Conservation (phyloP, 2,797 vertebrate genomes). For the Enteromius trimaculatus region DNA sequence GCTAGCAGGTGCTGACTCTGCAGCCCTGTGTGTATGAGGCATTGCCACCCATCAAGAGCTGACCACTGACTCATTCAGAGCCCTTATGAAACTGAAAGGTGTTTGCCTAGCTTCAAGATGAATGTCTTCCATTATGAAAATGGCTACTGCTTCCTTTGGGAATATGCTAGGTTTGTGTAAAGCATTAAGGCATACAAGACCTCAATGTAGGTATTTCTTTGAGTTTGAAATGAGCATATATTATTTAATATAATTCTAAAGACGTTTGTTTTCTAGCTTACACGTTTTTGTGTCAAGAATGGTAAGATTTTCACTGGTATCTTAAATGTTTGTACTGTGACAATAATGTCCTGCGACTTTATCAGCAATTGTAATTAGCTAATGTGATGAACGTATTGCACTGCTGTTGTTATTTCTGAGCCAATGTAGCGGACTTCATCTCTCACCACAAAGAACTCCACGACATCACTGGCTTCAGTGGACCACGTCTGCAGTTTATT, state of each 20-base stretch:
- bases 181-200: slow-evolving; percentile 8
- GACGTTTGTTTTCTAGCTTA: too few species aligned
- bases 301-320: neutral
- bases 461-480: too few species aligned
- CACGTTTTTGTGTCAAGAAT: neutral
- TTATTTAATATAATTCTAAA: too few species aligned
- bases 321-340: neutral
- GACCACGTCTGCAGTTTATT: too few species aligned
- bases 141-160: slow-evolving; percentile 38
- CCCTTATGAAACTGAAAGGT: slow-evolving; percentile 54
- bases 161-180: slow-evolving; percentile 20
- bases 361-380: slow-evolving; percentile 5
- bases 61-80: slow-evolving; percentile 78
- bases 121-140: slow-evolving; percentile 49
- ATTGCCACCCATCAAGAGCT: slow-evolving; percentile 78
- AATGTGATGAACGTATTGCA: neutral
- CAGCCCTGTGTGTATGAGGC: slow-evolving; percentile 53
- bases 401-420: slow-evolving; percentile 14
- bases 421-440: too few species aligned
- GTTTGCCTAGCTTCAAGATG: slow-evolving; percentile 45
- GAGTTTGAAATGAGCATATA: neutral
- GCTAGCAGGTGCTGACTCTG: slow-evolving; percentile 64
- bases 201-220: neutral
- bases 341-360: neutral
- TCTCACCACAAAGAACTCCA: too few species aligned